Base-by-base conservation (phyloP, 2,797 vertebrate species). In the Chaetodon trifasciatus region DNA sequence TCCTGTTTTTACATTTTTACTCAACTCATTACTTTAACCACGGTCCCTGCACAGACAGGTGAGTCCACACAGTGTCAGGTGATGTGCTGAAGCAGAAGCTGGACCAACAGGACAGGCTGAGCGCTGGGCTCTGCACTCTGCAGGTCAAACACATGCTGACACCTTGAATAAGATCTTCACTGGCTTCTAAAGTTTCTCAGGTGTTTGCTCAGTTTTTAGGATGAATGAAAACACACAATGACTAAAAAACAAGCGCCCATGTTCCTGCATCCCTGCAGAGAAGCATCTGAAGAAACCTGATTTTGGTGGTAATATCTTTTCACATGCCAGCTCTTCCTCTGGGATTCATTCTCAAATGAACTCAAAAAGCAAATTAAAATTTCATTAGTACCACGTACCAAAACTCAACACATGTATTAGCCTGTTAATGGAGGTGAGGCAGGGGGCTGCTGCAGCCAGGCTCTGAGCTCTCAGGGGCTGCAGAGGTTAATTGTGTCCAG, bases 401-500 rank as follows among this genome's bases (percentile, higher is more conserved):
- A 52, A 64, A 53, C 63, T 39, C 0, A 32, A 19, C 19, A 17
- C 23, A 5, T 0, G 53, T 0, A 74, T 69, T 55, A 37, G 70
- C 40, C 50, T 71, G 7, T 72, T 47, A 66, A 83, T 77, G 17
- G 63, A 67, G 81, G 55, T 66, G 74, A 19, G 13, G 46, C 46
- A 0, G 16, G 15, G 9, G 42, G 42, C 28, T 32, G 28, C 28
- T 15, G 47, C 8, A 5, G 19, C 6, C 3, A 79, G 40, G 40
- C 9, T 0, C 39, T 0, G 40, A 5, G 49, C 5, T 6, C 74
- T 47, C 64, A 32, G 70, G 19, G 8, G 58, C 49, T 44, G 64
- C 37, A 12, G 32, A 82, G 86, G 87, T 86, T 82, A 88, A 86
- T 79, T 85, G 71, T 39, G 62, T 79, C 55, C 79, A 28, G 63